Evolutionary conservation across 2,888 invertebrate genomes (phyloP), one percentile per base, ranked within the genome.

Genomic region (Caradrina clavipalpis): DNA sequence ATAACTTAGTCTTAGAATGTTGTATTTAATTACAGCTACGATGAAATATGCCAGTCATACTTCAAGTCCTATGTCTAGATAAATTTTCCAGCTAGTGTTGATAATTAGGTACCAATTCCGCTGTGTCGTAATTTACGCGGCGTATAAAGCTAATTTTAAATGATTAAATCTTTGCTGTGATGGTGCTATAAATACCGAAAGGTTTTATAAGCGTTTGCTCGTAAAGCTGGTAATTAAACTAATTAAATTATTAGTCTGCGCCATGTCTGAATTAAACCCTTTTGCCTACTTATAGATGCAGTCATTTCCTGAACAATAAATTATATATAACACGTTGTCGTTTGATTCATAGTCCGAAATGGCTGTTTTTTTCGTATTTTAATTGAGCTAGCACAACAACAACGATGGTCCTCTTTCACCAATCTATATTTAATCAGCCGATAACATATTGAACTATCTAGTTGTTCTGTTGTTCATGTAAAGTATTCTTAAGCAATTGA

Each of bases 21-120:
- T 58, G 80, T 75, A 76, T 80, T 77, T 77, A 78, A 77, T 77
- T 79, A 59, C 58, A 42, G 49, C 21, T 31, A 57, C 80, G 35
- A 62, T 66, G 58, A 77, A 80, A 70, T 77, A 70, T 59, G 70
- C 70, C 61, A 57, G 69, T 26, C 50, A 59, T 76, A 80, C 61
- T 55, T 57, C 61, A 47, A n/a, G 59, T 63, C 62, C 76, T 76
- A 62, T 21, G 45, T 56, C 61, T 61, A 66, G 49, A 69, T 79
- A 71, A 17, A 66, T 80, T 58, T 62, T 59, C 58, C n/a, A 66
- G 42, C 17, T 59, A 60, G 51, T 59, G 45, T 42, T 49, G 58
- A 63, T 77, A 78, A 77, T 76, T 70, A 45, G 45, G 17, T 45
- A 80, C 57, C 31, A 54, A 76, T 76, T 76, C 77, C 53, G 65